These are phyloP conservation scores for Micrasema minimum DNA, from an alignment of 1,140 invertebrate species.

Conservation along the genomic window DNA sequence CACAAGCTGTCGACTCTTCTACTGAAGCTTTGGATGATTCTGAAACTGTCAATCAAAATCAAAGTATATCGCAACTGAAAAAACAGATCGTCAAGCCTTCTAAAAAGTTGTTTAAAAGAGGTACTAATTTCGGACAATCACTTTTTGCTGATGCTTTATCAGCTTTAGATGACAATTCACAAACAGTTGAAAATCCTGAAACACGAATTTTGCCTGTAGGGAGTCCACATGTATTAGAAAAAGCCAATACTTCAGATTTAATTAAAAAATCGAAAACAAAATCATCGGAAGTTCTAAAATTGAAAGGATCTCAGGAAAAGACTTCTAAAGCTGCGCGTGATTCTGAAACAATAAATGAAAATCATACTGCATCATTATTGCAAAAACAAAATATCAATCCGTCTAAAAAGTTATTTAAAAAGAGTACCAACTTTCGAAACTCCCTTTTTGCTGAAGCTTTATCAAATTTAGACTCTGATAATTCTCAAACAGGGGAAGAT, in stretches of 20 bases:
- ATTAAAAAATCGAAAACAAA: too few species aligned
- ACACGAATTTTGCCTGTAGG: too few species aligned
- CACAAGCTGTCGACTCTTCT: slow-evolving; percentile 30
- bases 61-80: slow-evolving; percentile 6
- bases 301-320: too few species aligned
- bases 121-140: slow-evolving; percentile 27
- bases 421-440: slow-evolving; percentile 26
- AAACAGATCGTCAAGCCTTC: slow-evolving; percentile 12
- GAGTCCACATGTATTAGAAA: too few species aligned
- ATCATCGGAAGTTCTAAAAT: too few species aligned
- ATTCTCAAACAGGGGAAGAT: slow-evolving; percentile 15
- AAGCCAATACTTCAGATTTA: too few species aligned
- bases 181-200: not conserved
- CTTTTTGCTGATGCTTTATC: slow-evolving; percentile 45
- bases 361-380: too few species aligned
- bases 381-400: not conserved
- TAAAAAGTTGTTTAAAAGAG: slow-evolving; percentile 26
- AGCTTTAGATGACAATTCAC: slow-evolving; percentile 20
- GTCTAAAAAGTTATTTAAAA: slow-evolving; percentile 26
- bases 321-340: too few species aligned
- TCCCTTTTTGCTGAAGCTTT: slow-evolving; percentile 41
- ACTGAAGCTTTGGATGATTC: slow-evolving; percentile 17
- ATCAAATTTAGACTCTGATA: slow-evolving; percentile 36
- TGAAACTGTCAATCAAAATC: slow-evolving; percentile 12
- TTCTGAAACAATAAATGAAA: too few species aligned